Conservation (phyloP, 2,113 vertebrate genomes). For the Cynocephalus volans region DNA sequence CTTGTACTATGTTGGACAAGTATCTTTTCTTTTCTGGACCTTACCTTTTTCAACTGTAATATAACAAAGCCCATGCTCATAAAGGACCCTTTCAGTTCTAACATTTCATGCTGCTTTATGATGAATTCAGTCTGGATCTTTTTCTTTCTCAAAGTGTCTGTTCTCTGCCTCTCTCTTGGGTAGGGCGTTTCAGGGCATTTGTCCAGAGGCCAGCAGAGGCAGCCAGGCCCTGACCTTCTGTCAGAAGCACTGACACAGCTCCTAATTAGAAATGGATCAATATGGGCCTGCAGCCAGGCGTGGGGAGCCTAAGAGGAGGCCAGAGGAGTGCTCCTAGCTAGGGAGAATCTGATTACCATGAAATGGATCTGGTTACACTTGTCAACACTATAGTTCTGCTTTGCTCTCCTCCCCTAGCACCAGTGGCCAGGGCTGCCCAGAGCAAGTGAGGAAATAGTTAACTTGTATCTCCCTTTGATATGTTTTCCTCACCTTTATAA, state of each 20-base stretch:
- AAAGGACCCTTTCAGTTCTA: conserved; percentile 35
- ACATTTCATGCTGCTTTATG: conserved; percentile 54
- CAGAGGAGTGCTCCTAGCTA: not conserved
- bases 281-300: conserved; percentile 32
- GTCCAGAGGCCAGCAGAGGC: conserved; percentile 28
- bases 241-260: conserved; percentile 28
- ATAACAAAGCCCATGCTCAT: conserved; percentile 14
- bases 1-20: not conserved
- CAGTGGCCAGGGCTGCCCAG: not conserved
- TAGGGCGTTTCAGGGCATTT: conserved; percentile 45
- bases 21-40: conserved; percentile 42
- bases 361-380: conserved; percentile 67
- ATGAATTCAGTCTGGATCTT: not conserved
- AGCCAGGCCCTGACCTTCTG: conserved; percentile 46
- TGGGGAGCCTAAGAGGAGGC: conserved; percentile 23
- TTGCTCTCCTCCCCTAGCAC: conserved; percentile 3
- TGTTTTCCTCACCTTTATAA: conserved; percentile 55
- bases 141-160: not conserved
- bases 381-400: conserved; percentile 53
- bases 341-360: conserved; percentile 53
- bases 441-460: conserved; percentile 50
- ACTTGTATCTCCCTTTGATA: not conserved
- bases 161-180: not conserved
- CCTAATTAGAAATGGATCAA: conserved; percentile 65
- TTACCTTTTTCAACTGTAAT: conserved; percentile 15